Evolutionary conservation across 37 sponge, comb jelly and placozoan genomes (phyloP), one percentile per base, ranked within the genome.

Genomic region (Axinella damicornis): DNA sequence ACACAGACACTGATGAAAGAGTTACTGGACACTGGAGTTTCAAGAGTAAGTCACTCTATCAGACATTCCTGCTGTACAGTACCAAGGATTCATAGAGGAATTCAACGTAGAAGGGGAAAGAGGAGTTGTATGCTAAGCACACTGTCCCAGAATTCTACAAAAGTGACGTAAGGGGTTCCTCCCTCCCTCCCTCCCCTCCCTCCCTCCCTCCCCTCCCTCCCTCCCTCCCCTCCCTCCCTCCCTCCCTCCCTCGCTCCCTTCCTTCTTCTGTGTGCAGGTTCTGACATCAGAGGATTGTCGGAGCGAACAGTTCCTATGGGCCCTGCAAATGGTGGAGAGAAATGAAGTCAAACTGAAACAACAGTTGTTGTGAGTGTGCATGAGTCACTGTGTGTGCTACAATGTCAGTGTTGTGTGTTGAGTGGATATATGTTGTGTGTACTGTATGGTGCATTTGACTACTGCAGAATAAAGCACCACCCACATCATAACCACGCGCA

Each of bases 321-420:
- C 71, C 13, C 73, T 79, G 40, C 41, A 78, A 54, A 39, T 83
- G 40, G 24, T 73, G 80, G 88, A 87, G 69, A 81, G 53, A 13
- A 73, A 68, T 27, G 88, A 87, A 37, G 37, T 54, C 5, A 37
- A 33, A 28, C 59, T 74, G 21, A 80, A 67, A 31, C 57, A 71
- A 16, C 80, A 64, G 32, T 25, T 73, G 36, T 54, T 65, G 88
- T 87, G 65, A 73, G 88, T n/a, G n/a, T n/a, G n/a, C n/a, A n/a
- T n/a, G n/a, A n/a, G n/a, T n/a, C n/a, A n/a, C n/a, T n/a, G n/a
- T n/a, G n/a, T n/a, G n/a, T n/a, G n/a, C n/a, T n/a, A n/a, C n/a
- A n/a, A n/a, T n/a, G n/a, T 19, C 28, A 65, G 19, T 65, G 66
- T 25, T 24, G 12, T 24, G 19, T 13, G 19, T 24, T 13, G 66